These are phyloP conservation scores for Astyanax mexicanus DNA, from an alignment of 2,797 vertebrate genomes.

Conservation along the genomic window DNA sequence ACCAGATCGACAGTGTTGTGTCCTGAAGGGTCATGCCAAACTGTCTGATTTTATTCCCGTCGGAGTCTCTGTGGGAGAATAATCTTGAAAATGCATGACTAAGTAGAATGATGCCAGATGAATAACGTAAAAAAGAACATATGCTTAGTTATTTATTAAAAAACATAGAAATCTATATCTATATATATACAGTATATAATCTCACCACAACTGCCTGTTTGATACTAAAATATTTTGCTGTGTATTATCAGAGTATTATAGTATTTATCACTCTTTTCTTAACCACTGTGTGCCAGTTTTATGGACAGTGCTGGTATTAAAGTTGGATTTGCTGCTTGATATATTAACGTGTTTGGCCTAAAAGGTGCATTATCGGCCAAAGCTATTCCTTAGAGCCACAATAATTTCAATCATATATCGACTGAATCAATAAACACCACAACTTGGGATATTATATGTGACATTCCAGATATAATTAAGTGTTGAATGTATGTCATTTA, in stretches of 20 bases:
- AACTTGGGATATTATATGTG: constrained; percentile 21
- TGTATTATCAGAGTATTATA: constrained; percentile 15
- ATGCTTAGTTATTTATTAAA: constrained; percentile 3
- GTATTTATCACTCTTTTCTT: constrained; percentile 5
- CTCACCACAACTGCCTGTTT: constrained; percentile 45
- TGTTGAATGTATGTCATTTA: constrained; percentile 66
- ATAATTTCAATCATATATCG: constrained; percentile 16
- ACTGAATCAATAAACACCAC: constrained; percentile 1
- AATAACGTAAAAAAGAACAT: constrained; percentile 30
- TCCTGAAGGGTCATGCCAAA: not conserved
- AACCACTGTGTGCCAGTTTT: constrained; percentile 8
- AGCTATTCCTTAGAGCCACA: not conserved
- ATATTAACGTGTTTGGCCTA: constrained; percentile 21
- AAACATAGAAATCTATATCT: constrained; percentile 12
- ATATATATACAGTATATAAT: constrained; percentile 30
- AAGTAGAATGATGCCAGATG: constrained; percentile 21
- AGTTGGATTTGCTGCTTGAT: constrained; percentile 19
- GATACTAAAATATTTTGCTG: constrained; percentile 37
- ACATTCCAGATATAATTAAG: constrained; percentile 47
- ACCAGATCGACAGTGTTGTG: not conserved
- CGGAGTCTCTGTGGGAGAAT: constrained; percentile 5
- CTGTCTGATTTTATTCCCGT: not conserved
- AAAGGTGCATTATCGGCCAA: constrained; percentile 24
- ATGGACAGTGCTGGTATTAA: constrained; percentile 18
- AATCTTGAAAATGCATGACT: constrained; percentile 41